Conservation (phyloP, 2,888 invertebrate genomes). For the Metalampra italica region DNA sequence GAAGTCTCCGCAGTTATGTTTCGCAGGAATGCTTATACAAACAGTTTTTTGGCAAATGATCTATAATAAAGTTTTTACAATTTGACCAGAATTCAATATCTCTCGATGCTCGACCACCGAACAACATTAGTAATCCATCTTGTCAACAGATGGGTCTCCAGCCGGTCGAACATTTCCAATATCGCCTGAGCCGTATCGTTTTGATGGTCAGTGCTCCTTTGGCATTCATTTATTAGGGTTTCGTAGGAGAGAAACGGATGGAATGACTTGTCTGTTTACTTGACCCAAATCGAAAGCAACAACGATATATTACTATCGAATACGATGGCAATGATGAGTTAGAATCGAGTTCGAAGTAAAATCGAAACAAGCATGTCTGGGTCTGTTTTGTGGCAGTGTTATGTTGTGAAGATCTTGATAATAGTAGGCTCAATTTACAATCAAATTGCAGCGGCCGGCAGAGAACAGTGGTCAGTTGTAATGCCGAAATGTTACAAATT, state of each 20-base stretch:
- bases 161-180: conserved; percentile 16
- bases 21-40: too few relatives aligned
- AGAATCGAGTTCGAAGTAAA: not conserved
- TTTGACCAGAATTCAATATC: too few relatives aligned
- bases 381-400: too few relatives aligned
- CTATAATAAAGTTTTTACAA: too few relatives aligned
- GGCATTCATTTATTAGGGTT: conserved; percentile 19
- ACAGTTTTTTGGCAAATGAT: too few relatives aligned
- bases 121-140: conserved; percentile 8
- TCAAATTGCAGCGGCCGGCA: too few relatives aligned
- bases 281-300: not conserved
- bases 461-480: too few relatives aligned
- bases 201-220: conserved; percentile 23
- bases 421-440: too few relatives aligned
- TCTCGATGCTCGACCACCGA: not conserved
- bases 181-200: conserved; percentile 23
- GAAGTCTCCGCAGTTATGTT: too few relatives aligned
- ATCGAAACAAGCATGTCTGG: too few relatives aligned
- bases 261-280: not conserved
- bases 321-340: not conserved
- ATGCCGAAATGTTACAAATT: too few relatives aligned
- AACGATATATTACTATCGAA: not conserved
- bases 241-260: not conserved
- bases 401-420: too few relatives aligned
- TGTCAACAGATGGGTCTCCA: conserved; percentile 13